Evolutionary conservation across 2,888 invertebrate genomes (phyloP).

Genomic region (Eilema caniola): DNA sequence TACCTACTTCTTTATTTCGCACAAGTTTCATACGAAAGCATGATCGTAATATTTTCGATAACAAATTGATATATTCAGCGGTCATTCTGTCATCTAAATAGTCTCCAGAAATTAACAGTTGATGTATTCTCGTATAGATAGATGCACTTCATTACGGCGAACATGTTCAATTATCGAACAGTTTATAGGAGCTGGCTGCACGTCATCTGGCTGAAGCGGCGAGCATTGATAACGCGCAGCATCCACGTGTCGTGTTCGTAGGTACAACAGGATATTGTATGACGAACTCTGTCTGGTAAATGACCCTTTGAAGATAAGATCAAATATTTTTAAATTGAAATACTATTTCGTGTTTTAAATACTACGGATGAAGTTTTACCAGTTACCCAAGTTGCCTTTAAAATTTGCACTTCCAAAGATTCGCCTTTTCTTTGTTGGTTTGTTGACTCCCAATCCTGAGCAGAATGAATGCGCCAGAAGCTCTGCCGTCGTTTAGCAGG

Average conservation of each 20-base stretch:
- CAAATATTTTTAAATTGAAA: no score
- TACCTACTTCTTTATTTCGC: no score
- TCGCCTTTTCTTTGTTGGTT: no score
- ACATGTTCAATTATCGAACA: conserved; percentile 79
- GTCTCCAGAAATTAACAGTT: conserved; percentile 2
- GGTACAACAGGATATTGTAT: conserved; percentile 21
- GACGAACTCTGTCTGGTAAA: neutral
- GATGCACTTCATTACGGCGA: conserved; percentile 73
- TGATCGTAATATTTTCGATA: neutral
- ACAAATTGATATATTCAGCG: neutral
- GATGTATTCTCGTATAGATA: conserved; percentile 55
- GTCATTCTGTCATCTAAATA: neutral
- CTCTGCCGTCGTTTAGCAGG: no score
- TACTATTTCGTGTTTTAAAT: no score
- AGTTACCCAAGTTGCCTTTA: no score
- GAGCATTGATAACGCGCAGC: conserved; percentile 36
- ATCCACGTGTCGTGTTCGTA: conserved; percentile 26
- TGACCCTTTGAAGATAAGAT: neutral
- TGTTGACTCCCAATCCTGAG: neutral
- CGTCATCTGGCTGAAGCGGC: conserved; percentile 55
- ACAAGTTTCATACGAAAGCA: no score
- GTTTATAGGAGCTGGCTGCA: conserved; percentile 53
- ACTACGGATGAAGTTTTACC: no score
- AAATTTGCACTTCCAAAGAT: no score
- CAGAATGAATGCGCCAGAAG: no score